Conservation (phyloP, 2,113 vertebrate species). For the Alligator sinensis region DNA sequence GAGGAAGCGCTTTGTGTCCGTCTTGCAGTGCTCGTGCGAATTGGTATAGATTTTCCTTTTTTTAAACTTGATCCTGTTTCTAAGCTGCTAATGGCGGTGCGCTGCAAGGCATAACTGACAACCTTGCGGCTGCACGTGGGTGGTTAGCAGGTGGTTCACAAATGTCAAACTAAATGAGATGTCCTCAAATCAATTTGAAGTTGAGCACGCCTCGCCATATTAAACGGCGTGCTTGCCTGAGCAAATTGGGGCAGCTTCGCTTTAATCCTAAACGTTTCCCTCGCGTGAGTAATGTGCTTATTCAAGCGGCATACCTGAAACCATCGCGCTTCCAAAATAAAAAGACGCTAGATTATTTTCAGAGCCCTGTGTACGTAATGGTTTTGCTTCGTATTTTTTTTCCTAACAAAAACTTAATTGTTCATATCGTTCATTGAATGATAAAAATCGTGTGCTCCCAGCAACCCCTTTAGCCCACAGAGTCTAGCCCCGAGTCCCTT, state of each 20-base stretch:
- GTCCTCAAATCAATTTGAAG: background rate
- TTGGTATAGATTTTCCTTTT: background rate
- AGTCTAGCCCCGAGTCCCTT: background rate
- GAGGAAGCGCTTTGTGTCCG: background rate
- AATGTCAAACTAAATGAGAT: background rate
- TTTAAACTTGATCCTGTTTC: background rate
- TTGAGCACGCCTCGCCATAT: background rate
- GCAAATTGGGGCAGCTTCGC: background rate
- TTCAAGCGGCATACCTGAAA: background rate
- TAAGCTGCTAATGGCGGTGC: background rate
- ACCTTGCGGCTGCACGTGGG: constrained; percentile 8
- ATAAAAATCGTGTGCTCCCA: background rate
- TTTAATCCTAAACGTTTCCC: background rate
- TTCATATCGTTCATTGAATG: background rate
- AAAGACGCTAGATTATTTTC: background rate
- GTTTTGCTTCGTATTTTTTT: background rate
- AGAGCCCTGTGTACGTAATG: background rate
- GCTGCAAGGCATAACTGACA: background rate
- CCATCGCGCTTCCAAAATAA: background rate
- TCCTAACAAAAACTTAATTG: background rate
- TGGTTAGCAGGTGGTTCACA: constrained; percentile 1
- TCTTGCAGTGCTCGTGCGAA: background rate
- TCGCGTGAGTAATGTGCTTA: constrained; percentile 2
- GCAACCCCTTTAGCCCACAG: background rate
- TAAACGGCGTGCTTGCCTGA: constrained; percentile 13